Conservation (phyloP, 2,113 vertebrate genomes). For the Steatornis caripensis region DNA sequence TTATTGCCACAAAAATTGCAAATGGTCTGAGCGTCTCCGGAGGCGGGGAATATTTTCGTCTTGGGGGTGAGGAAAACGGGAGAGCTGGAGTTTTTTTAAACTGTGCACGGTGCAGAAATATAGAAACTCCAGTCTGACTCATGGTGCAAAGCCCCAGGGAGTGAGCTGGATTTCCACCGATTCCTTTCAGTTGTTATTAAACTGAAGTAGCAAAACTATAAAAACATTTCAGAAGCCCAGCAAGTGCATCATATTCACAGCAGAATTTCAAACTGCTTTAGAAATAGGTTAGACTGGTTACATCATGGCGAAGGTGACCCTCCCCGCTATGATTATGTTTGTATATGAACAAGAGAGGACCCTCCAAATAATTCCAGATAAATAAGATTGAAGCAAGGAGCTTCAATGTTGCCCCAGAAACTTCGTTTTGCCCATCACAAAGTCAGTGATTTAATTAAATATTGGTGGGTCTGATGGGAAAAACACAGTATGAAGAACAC, state of each 20-base stretch:
- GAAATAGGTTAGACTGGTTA: neutral
- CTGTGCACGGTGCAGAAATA: accelerated
- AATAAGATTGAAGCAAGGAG: neutral
- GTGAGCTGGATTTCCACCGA: neutral
- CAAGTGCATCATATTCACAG: neutral
- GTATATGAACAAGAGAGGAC: neutral
- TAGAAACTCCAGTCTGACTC: neutral
- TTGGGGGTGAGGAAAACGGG: neutral
- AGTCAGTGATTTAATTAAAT: neutral
- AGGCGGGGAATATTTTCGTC: accelerated
- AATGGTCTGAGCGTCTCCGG: neutral
- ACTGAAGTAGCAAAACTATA: neutral
- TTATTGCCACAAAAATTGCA: neutral
- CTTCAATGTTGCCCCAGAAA: neutral
- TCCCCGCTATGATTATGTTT: neutral
- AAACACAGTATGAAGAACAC: neutral
- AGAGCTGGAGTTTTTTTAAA: neutral
- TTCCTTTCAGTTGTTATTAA: neutral
- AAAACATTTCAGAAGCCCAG: neutral
- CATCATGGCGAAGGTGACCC: neutral
- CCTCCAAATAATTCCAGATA: neutral
- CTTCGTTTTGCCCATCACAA: neutral
- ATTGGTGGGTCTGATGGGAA: neutral
- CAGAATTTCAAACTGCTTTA: neutral
- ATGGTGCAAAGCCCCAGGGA: neutral